Base-by-base conservation (phyloP, 92 coral and sea anemone genomes). In the Metridium senile region DNA sequence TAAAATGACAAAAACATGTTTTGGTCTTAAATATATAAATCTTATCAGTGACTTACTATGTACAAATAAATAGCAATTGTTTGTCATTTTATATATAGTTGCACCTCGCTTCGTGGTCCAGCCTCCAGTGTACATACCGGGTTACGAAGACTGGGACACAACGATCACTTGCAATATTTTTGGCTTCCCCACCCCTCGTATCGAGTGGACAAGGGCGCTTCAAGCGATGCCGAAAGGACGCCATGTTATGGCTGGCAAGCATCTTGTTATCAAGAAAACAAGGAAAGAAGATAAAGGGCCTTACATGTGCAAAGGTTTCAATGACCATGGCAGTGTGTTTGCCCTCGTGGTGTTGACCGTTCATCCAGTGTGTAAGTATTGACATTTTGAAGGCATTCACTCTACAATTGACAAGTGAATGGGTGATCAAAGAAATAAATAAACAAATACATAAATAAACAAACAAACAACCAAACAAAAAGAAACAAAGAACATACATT, bases 91-190 rank as follows among this genome's bases (percentile, higher is more conserved):
- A 19, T 23, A 66, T 76, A 0, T 84, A 90, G 97, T 90, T 9
- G 78, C 74, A 20, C 97, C 97, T 2, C 66, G 92, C 57, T 84
- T 90, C 68, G 88, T 84, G 22, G 28, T 75, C 33, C 34, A 30
- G 1, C 97, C 97, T 0, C 76, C 74, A 33, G 64, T 67, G 2
- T 90, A 84, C 59, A 85, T 80, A 65, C 72, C 74, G 33, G 97
- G 92, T 0, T 87, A 87, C 75, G 82, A 76, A 49, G 72, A 78
- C 16, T 90, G 96, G 96, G 89, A 90, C 26, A 90, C 96, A 9
- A 90, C 92, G 28, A 33, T 90, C n/a, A 78, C 89, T 0, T 90
- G 96, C 54, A 74, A 90, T 0, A 90, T 90, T 54, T 90, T 90
- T 52, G 92, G 92, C 1, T 90, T 17, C 66, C 96, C 96, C 0